Percentiles rank a stretch among this genome's conserved stretches.
Evolutionary conservation across 2,888 invertebrate species (phyloP).

Genomic region (Helicoverpa assulta): DNA sequence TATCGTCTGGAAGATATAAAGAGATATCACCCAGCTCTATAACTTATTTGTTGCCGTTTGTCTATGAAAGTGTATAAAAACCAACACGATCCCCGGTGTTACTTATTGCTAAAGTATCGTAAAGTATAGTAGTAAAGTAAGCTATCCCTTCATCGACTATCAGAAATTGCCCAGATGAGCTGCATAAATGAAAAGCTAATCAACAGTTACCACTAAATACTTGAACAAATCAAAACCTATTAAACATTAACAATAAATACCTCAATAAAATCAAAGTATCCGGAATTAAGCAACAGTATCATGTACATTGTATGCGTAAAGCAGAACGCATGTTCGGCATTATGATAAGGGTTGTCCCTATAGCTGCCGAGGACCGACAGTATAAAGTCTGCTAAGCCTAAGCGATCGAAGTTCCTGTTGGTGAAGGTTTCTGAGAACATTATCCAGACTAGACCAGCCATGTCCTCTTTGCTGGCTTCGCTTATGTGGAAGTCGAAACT

Average conservation of each 20-base stretch:
- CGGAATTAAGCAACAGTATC: constrained; percentile 85
- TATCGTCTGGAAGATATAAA: constrained; percentile 76
- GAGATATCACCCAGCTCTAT: too few species aligned
- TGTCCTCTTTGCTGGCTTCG: constrained; percentile 84
- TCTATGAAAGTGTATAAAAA: too few species aligned
- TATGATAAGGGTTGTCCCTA: constrained; percentile 90
- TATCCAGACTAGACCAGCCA: constrained; percentile 87
- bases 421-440: constrained; percentile 89
- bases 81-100: too few species aligned
- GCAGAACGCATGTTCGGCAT: constrained; percentile 91
- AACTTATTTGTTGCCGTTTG: too few species aligned
- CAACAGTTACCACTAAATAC: too few species aligned
- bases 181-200: too few species aligned
- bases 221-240: neutral
- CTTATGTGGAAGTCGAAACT: constrained; percentile 91
- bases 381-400: constrained; percentile 83
- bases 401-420: constrained; percentile 78
- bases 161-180: too few species aligned
- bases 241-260: constrained; percentile 64
- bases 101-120: too few species aligned
- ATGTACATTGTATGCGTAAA: constrained; percentile 91
- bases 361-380: constrained; percentile 86
- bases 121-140: too few species aligned
- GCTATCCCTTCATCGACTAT: too few species aligned
- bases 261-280: constrained; percentile 86